Evolutionary conservation across 2,888 invertebrate species (phyloP).

Genomic region (Protophormia terraenovae): DNA sequence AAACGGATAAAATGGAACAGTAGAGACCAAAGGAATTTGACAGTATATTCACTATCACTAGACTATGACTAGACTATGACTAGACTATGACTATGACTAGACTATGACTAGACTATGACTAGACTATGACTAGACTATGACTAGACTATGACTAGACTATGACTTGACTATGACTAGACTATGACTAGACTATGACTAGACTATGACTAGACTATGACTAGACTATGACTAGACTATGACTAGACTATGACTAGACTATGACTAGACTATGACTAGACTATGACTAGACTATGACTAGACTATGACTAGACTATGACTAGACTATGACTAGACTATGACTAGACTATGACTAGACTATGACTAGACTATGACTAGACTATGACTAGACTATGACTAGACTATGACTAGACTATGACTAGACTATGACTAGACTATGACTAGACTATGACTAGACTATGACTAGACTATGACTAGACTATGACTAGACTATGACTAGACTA

Average conservation of each 20-base stretch:
- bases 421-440: too few relatives aligned
- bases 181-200: neutral
- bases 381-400: neutral
- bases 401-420: neutral
- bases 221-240: neutral
- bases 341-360: neutral
- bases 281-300: neutral
- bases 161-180: neutral
- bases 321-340: neutral
- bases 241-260: neutral
- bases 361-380: neutral
- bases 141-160: conserved; percentile 3
- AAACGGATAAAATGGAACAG: neutral
- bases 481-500: neutral
- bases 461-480: neutral
- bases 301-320: neutral
- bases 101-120: conserved; percentile 2
- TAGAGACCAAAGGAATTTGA: neutral
- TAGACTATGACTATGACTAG: neutral
- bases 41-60: neutral
- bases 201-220: neutral
- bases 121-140: conserved; percentile 3
- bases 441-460: neutral
- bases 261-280: neutral
- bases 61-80: neutral